A percentile compares a stretch with the other conserved stretches of the same genome.
These are phyloP conservation scores for Artemia franciscana DNA, from an alignment of 1,140 invertebrate species.

Conservation along the genomic window DNA sequence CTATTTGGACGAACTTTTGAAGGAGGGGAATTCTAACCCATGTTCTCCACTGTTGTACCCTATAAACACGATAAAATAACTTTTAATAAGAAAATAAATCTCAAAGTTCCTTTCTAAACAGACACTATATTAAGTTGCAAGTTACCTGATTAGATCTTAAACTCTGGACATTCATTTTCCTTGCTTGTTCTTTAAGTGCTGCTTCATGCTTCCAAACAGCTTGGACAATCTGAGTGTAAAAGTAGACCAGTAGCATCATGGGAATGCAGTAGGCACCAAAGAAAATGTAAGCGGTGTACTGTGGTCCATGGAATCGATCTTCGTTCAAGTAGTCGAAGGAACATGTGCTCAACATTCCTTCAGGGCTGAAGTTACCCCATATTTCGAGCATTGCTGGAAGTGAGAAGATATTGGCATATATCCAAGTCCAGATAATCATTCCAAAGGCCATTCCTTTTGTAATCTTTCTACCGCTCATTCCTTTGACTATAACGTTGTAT, in stretches of 20 bases:
- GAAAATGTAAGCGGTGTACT: constrained; percentile 43
- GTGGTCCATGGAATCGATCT: constrained; percentile 21
- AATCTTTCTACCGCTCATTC: constrained; percentile 11
- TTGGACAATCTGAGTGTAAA: constrained; percentile 52
- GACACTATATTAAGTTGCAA: constrained; percentile 26
- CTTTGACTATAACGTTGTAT: constrained; percentile 61
- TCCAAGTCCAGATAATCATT: constrained; percentile 42
- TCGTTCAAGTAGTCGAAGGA: constrained; percentile 54
- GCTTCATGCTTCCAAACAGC: constrained; percentile 55
- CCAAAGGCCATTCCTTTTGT: constrained; percentile 34
- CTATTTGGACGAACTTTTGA: too few species aligned
- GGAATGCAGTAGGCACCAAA: constrained; percentile 44
- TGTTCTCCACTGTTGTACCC: too few species aligned
- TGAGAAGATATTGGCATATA: constrained; percentile 37
- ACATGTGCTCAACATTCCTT: constrained; percentile 62
- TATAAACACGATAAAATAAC: too few species aligned
- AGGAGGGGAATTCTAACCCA: too few species aligned
- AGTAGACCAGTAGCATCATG: constrained; percentile 42
- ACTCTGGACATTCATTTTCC: constrained; percentile 62
- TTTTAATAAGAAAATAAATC: too few species aligned
- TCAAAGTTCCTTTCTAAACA: too few species aligned
- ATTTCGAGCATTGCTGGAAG: constrained; percentile 41
- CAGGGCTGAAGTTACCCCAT: constrained; percentile 65
- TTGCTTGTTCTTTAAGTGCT: constrained; percentile 53
- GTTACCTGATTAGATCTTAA: constrained; percentile 36